phyloP scores from a whole-genome alignment of 1,140 invertebrate genomes.

The Thaumatotibia leucotreta region DNA sequence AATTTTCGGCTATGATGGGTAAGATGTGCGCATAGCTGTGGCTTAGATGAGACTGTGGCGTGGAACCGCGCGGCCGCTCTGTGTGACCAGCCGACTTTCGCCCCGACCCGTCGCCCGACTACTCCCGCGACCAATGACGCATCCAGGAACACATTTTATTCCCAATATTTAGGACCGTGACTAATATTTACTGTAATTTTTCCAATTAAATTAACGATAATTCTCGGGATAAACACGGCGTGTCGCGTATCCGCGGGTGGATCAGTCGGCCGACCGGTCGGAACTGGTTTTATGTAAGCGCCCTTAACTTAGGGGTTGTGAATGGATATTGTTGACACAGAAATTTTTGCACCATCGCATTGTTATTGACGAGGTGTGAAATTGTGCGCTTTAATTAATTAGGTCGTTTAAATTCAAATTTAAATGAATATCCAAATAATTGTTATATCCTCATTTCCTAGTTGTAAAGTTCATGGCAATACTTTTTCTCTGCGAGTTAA shows the following conservation, averaged over 20 bases:
- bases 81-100: conserved; percentile 69
- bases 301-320: conserved; percentile 41
- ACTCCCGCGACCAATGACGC: conserved; percentile 57
- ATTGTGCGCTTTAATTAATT: not conserved
- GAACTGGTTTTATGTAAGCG: conserved; percentile 16
- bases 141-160: conserved; percentile 65
- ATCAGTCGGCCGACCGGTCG: conserved; percentile 20
- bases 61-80: conserved; percentile 56
- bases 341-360: conserved; percentile 43
- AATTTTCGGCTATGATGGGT: conserved; percentile 71
- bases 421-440: no score
- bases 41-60: conserved; percentile 74
- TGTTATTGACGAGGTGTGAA: conserved; percentile 36
- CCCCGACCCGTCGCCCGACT: conserved; percentile 72
- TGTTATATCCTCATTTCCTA: no score
- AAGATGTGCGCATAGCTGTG: conserved; percentile 73
- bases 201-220: not conserved
- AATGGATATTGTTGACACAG: conserved; percentile 44
- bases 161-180: conserved; percentile 40
- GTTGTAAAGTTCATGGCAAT: no score
- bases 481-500: no score
- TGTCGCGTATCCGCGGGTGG: not conserved
- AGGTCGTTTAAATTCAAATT: not conserved
- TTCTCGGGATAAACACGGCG: not conserved
- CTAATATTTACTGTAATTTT: conserved; percentile 20